Conservation (phyloP, 92 coral and sea anemone genomes). For the Montipora capitata region DNA sequence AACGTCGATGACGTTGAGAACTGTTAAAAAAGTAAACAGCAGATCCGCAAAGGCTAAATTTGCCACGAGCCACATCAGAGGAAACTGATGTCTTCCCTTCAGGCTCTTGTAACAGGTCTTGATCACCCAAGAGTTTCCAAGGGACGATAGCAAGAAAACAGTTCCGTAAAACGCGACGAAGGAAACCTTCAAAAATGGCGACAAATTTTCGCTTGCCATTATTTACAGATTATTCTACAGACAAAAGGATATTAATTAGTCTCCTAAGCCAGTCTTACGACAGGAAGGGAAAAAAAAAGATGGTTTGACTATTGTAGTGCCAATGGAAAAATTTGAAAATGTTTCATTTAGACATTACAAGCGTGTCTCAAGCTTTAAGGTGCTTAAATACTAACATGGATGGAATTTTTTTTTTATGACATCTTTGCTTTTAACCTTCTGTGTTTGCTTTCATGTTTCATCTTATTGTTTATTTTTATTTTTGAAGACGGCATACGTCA, state of each 20-base stretch:
- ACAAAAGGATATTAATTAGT: too few relatives aligned
- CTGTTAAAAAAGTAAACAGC: conserved; percentile 39
- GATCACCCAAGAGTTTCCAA: conserved; percentile 52
- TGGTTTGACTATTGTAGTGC: too few relatives aligned
- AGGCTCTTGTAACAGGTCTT: conserved; percentile 22
- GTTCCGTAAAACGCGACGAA: neutral
- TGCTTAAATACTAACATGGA: too few relatives aligned
- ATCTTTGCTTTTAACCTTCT: too few relatives aligned
- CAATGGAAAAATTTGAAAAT: too few relatives aligned
- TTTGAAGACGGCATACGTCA: neutral
- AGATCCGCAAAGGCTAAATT: conserved; percentile 67
- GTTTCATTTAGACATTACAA: too few relatives aligned
- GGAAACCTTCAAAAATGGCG: neutral
- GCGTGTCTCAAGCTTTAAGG: too few relatives aligned
- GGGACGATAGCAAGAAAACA: conserved; percentile 35
- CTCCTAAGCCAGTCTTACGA: too few relatives aligned
- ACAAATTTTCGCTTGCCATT: conserved; percentile 12
- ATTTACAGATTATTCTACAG: neutral
- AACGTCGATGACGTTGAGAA: conserved; percentile 24
- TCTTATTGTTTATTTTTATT: neutral
- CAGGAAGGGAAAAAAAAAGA: too few relatives aligned
- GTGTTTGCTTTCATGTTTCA: neutral
- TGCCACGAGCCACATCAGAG: conserved; percentile 42
- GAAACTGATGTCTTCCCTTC: neutral
- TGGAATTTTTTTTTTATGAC: neutral